Conservation (phyloP, 2,113 vertebrate species). For the Otus sunia region DNA sequence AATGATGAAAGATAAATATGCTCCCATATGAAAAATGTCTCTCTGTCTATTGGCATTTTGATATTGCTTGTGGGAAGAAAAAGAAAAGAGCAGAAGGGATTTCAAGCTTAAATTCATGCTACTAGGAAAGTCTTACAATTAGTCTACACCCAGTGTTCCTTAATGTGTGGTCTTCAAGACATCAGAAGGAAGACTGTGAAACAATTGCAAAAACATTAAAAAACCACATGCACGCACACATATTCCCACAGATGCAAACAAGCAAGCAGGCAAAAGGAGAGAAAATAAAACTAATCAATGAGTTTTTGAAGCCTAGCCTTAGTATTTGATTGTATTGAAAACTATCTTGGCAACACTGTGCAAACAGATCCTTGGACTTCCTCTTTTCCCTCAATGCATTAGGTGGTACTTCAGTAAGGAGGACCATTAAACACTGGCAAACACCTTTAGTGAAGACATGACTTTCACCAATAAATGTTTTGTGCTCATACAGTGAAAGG, state of each 20-base stretch:
- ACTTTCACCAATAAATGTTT: not conserved
- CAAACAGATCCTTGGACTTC: not conserved
- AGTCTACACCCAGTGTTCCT: not conserved
- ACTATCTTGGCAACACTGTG: not conserved
- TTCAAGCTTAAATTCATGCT: not conserved
- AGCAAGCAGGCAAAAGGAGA: not conserved
- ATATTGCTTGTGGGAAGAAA: not conserved
- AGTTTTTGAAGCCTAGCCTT: not conserved
- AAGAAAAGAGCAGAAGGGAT: not conserved
- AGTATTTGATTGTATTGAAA: not conserved
- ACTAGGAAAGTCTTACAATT: not conserved
- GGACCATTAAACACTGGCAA: fast-evolving
- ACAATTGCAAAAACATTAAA: not conserved
- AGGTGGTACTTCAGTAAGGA: not conserved
- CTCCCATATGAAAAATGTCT: not conserved
- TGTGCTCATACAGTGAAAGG: not conserved
- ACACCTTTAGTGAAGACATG: not conserved
- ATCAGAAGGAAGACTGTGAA: conserved; percentile 1
- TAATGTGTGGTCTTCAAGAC: conserved; percentile 41
- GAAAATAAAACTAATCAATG: not conserved
- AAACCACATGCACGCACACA: not conserved
- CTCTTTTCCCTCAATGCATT: not conserved
- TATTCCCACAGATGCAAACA: not conserved
- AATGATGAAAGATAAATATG: not conserved
- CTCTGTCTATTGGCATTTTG: not conserved